Base-by-base conservation (phyloP, 1,140 invertebrate species). In the Drepana arcuata region DNA sequence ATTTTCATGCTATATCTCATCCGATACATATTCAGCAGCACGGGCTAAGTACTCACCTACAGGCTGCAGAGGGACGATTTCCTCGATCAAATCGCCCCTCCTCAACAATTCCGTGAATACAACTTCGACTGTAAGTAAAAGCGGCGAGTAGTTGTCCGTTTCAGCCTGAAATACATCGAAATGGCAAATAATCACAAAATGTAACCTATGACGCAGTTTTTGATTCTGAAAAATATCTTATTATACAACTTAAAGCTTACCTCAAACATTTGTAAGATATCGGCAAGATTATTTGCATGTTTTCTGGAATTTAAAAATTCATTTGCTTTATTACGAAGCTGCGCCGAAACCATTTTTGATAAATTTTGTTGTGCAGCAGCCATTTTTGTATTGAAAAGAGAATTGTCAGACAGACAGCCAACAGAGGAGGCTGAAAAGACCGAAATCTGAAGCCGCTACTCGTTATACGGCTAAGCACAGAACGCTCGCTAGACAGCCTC, bases 21-120 rank as follows among this genome's bases (percentile, higher is more conserved):
- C 38, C 29, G 37, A 15, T 40, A 41, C 33, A 21, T 28, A 37
- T 45, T 36, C 31, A 49, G 34, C 32, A 37, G 32, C 10, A 26
- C 24, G 24, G 24, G 4, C n/a, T 2, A 4, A 26, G 10, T 34
- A 71, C 74, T 43, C 65, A 84, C 83, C 78, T 62, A 62, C 48
- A 11, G 81, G 81, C 51, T 86, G 86, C 39, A 87, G 59, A 14
- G 86, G 86, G 2, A 83, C 52, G 16, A 87, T 79, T 66, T 89
- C 85, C 23, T 86, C 65, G 9, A 84, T 83, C 80, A 91, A 85
- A 21, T 87, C 85, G 12, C 87, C 73, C n/a, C 88, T 78, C 55
- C 86, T 89, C 1, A 92, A 51, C 21, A 92, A 50, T 54, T 89
- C 88, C 5, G 81, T 84, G 52, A 92, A 92, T 49, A 92, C 88